Evolutionary conservation across 2,113 vertebrate species (phyloP).

Genomic region (Corydoras maculifer): DNA sequence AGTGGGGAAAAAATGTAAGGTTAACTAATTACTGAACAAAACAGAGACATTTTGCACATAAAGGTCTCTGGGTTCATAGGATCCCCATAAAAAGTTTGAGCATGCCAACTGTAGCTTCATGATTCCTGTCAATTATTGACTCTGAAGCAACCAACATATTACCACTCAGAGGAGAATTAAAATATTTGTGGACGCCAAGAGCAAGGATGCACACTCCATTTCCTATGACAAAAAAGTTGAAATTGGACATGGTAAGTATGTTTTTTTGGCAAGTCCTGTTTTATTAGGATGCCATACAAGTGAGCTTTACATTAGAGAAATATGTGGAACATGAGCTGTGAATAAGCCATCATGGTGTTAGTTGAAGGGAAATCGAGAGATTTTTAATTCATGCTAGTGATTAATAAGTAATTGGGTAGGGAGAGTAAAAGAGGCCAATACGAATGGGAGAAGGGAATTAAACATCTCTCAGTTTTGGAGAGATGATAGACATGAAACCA

Average conservation of each 20-base stretch:
- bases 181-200: neutral
- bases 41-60: constrained; percentile 7
- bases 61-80: neutral
- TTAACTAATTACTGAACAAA: constrained; percentile 7
- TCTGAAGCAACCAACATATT: neutral
- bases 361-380: constrained; percentile 38
- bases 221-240: neutral
- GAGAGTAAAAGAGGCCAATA: constrained; percentile 20
- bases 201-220: neutral
- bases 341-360: constrained; percentile 24
- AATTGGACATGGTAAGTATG: neutral
- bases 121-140: neutral
- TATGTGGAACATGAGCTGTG: constrained; percentile 7
- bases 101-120: neutral
- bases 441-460: constrained; percentile 14
- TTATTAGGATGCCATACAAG: constrained; percentile 20
- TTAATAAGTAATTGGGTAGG: constrained; percentile 39
- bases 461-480: constrained; percentile 1
- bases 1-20: neutral
- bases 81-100: neutral
- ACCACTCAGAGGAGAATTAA: neutral
- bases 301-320: constrained; percentile 21
- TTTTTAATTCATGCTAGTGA: constrained; percentile 46
- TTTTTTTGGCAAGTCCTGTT: neutral
- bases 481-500: constrained; percentile 16